phyloP scores from a whole-genome alignment of 1,140 invertebrate species.

The Drosophila kurseongensis region DNA sequence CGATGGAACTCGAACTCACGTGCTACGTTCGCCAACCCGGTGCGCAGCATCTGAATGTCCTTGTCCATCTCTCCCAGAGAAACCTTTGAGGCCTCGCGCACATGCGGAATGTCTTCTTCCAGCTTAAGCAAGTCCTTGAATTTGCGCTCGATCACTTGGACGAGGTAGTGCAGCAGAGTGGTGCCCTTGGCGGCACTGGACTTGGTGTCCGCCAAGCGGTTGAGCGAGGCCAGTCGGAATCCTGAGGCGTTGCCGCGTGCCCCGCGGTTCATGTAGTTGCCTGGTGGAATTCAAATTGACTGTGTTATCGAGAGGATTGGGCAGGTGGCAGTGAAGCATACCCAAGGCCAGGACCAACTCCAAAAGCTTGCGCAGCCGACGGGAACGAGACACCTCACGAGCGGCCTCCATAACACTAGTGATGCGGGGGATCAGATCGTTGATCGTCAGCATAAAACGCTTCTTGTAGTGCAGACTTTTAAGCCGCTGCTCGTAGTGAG shows the following conservation, averaged over 20 bases:
- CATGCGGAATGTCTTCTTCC: conserved; percentile 95
- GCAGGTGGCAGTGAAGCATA: conserved; percentile 84
- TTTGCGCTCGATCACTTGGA: conserved; percentile 95
- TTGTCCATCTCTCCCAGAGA: conserved; percentile 96
- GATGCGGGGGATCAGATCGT: conserved; percentile 94
- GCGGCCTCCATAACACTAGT: conserved; percentile 95
- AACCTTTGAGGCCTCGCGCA: conserved; percentile 96
- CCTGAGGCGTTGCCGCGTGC: conserved; percentile 97
- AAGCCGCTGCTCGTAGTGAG: conserved; percentile 97
- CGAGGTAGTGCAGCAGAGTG: conserved; percentile 97
- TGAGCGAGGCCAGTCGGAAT: conserved; percentile 95
- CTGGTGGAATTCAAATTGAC: conserved; percentile 82
- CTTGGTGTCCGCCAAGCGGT: conserved; percentile 97
- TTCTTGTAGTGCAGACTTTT: conserved; percentile 98
- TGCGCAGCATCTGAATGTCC: conserved; percentile 94
- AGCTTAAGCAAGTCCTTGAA: conserved; percentile 96
- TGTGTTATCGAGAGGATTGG: not conserved
- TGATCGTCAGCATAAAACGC: conserved; percentile 94
- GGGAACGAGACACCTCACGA: conserved; percentile 91
- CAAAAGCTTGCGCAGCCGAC: conserved; percentile 92
- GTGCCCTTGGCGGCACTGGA: conserved; percentile 95
- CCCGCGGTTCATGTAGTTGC: conserved; percentile 96
- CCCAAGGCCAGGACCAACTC: conserved; percentile 97
- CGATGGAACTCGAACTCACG: conserved; percentile 96
- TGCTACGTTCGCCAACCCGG: conserved; percentile 94